Evolutionary conservation across 2,888 invertebrate species (phyloP).

Genomic region (Apodemia duryi): DNA sequence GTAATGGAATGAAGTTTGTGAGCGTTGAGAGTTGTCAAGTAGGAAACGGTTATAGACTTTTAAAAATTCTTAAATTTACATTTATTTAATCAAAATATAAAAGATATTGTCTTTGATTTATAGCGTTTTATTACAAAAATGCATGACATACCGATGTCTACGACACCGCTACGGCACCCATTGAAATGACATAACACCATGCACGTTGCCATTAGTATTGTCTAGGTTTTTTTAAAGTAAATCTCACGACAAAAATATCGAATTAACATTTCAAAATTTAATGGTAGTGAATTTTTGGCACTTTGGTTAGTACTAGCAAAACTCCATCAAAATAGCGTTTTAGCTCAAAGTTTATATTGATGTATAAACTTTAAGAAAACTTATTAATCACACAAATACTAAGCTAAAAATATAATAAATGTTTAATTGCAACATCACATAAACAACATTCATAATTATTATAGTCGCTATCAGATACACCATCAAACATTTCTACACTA

Average conservation of each 20-base stretch:
- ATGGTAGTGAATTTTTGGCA: constrained; percentile 34
- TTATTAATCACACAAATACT: constrained; percentile 62
- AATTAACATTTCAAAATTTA: constrained; percentile 35
- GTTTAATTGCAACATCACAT: constrained; percentile 71
- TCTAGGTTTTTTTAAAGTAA: constrained; percentile 25
- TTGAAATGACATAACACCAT: constrained; percentile 50
- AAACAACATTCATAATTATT: constrained; percentile 65
- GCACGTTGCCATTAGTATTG: constrained; percentile 36
- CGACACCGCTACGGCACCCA: constrained; percentile 44
- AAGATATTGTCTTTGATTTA: background rate
- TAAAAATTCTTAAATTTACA: background rate
- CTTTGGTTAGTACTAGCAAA: constrained; percentile 36
- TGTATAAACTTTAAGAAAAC: constrained; percentile 52
- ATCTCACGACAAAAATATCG: constrained; percentile 32
- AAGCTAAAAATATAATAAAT: constrained; percentile 53
- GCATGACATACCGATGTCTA: constrained; percentile 32
- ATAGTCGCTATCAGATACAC: constrained; percentile 68
- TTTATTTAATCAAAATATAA: background rate
- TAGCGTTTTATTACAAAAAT: constrained; percentile 35
- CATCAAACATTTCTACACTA: constrained; percentile 74
- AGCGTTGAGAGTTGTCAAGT: background rate
- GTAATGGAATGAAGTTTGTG: background rate
- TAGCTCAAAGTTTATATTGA: constrained; percentile 49
- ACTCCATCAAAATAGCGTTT: constrained; percentile 35
- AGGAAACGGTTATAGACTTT: background rate